These are phyloP conservation scores for Ctenopoma multispine DNA, from an alignment of 2,797 vertebrate species.

Conservation along the genomic window DNA sequence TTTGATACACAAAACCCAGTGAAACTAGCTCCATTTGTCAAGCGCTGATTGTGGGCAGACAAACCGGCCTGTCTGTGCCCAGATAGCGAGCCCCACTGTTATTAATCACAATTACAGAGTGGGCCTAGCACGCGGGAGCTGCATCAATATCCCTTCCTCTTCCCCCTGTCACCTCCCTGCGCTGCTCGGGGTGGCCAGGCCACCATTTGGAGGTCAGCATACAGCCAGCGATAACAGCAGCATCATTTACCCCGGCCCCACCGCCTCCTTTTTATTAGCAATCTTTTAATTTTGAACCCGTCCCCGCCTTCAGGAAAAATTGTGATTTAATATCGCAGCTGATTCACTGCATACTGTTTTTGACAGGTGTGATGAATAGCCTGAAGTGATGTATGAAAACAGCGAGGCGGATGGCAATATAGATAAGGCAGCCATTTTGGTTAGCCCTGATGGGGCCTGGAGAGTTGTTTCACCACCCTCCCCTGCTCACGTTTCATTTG, in stretches of 20 bases:
- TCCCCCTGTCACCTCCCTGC: slow-evolving; percentile 59
- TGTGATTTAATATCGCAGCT: slow-evolving; percentile 86
- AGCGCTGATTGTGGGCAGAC: slow-evolving; percentile 96
- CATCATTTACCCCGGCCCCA: slow-evolving; percentile 78
- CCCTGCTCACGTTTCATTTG: slow-evolving; percentile 79
- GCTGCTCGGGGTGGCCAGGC: slow-evolving; percentile 77
- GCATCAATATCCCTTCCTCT: slow-evolving; percentile 86
- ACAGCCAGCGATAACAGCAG: slow-evolving; percentile 74
- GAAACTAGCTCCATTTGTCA: slow-evolving; percentile 98
- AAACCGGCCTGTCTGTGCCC: slow-evolving; percentile 94
- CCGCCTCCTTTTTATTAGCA: slow-evolving; percentile 84
- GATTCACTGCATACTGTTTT: slow-evolving; percentile 85
- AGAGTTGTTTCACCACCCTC: slow-evolving; percentile 61
- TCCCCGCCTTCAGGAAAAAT: slow-evolving; percentile 80
- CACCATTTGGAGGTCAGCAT: slow-evolving; percentile 83
- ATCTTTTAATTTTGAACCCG: slow-evolving; percentile 85
- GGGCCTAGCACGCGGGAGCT: slow-evolving; percentile 86
- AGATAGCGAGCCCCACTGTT: slow-evolving; percentile 93
- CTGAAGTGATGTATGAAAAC: slow-evolving; percentile 87
- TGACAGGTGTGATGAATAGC: slow-evolving; percentile 87
- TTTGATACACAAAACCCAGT: slow-evolving; percentile 93
- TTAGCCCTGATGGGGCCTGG: slow-evolving; percentile 77
- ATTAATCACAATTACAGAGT: slow-evolving; percentile 99
- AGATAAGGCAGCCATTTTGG: slow-evolving; percentile 84
- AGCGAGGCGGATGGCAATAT: slow-evolving; percentile 87